Evolutionary conservation across 2,113 vertebrate species (phyloP), one percentile per base, ranked within the genome.

Genomic region (Rostratula benghalensis): DNA sequence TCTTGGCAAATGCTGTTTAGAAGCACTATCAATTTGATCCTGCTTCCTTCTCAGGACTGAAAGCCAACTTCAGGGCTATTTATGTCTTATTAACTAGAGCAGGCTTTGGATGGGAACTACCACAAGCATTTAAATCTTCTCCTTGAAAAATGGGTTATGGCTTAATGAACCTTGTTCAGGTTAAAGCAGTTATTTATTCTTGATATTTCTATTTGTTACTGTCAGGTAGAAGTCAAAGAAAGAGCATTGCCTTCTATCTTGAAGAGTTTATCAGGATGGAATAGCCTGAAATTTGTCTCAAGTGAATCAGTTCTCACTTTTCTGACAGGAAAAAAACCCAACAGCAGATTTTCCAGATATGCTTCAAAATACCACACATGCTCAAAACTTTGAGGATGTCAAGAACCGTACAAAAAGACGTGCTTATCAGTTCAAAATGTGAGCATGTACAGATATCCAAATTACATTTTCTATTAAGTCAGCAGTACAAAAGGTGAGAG

Each of bases 1-100:
- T 93, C 95, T 95, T 97, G 96, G 93, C 91, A 95, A 93, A 94
- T 78, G 64, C 80, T 94, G 33, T 96, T 95, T 93, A 92, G 89
- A 90, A 78, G 64, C 89, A 33, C 68, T 92, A 89, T 95, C 94
- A 92, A 22, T 93, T 95, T 96, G 91, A 92, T 90, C 79, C 71
- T 2, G 1, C 85, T 96, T 97, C 88, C 92, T 94, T 92, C 95
- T 94, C 90, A 79, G 84, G 69, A 90, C 65, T 92, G 76, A 95
- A 93, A 92, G 87, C 79, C 93, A 94, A 95, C 77, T 90, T 89
- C 88, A 92, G 83, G 86, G 56, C 90, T 96, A 83, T 90, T 95
- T 95, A 91, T 93, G 83, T 89, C 90, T 92, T 88, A 94, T 87
- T 96, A 96, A 82, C 80, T 84, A 63, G 30, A 93, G 54, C 54